phyloP scores from a whole-genome alignment of 2,797 vertebrate species.

The Crax fasciolata region DNA sequence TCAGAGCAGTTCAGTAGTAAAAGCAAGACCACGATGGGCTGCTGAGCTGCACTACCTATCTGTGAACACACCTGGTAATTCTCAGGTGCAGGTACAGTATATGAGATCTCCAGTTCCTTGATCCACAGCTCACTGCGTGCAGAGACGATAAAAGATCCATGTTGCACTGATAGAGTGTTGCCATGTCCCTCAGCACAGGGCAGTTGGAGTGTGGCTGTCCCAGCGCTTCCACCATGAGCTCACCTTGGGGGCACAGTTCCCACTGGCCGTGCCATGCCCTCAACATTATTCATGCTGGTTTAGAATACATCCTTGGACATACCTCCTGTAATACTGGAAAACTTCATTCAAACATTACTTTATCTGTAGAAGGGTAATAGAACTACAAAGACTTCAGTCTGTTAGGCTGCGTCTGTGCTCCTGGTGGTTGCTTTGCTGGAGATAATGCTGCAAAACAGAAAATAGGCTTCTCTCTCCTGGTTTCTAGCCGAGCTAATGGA shows the following conservation, averaged over 20 bases:
- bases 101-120: neutral
- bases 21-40: neutral
- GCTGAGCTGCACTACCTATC: neutral
- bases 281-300: neutral
- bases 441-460: conserved; percentile 17
- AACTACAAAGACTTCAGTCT: neutral
- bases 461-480: neutral
- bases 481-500: neutral
- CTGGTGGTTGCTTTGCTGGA: conserved; percentile 1
- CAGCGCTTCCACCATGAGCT: neutral
- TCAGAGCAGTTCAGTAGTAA: neutral
- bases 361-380: neutral
- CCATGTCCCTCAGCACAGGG: neutral
- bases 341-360: neutral
- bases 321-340: neutral
- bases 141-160: neutral
- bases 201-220: neutral
- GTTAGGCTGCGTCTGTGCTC: neutral
- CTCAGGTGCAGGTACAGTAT: neutral
- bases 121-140: neutral
- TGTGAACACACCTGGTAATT: neutral
- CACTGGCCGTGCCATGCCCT: neutral
- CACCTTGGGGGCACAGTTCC: neutral
- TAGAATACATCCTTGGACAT: neutral
- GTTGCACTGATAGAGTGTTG: neutral